These are phyloP conservation scores for Aspidiotus rigidus DNA, from an alignment of 2,888 invertebrate species.

Conservation along the genomic window DNA sequence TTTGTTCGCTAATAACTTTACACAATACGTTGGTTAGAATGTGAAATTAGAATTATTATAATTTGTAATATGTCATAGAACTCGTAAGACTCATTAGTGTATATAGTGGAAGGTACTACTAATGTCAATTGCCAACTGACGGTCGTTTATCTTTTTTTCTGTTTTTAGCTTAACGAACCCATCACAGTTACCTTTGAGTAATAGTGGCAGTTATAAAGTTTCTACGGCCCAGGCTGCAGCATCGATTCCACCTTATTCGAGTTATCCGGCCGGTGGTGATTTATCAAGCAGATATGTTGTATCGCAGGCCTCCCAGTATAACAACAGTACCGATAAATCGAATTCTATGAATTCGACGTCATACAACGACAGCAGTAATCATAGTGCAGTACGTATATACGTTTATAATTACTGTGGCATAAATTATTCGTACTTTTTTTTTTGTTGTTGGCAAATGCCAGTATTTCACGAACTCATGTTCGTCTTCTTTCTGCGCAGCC, in stretches of 20 bases:
- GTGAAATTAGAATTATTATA: too few relatives aligned
- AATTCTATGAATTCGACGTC: constrained; percentile 20
- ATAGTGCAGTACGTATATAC: constrained; percentile 9
- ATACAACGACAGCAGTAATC: constrained; percentile 19
- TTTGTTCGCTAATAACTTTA: too few relatives aligned
- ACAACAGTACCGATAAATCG: constrained; percentile 22
- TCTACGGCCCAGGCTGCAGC: constrained; percentile 21
- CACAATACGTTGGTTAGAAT: too few relatives aligned
- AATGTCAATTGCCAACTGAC: too few relatives aligned
- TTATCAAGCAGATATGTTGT: constrained; percentile 19
- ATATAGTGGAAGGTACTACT: too few relatives aligned
- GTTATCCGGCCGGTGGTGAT: constrained; percentile 26
- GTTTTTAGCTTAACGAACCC: constrained; percentile 21
- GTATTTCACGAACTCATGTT: not conserved
- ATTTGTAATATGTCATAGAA: too few relatives aligned
- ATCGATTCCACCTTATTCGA: constrained; percentile 21
- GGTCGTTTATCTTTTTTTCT: too few relatives aligned
- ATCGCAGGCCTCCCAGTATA: constrained; percentile 20
- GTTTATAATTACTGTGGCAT: too few relatives aligned
- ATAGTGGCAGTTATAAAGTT: constrained; percentile 26
- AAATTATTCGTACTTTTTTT: not conserved
- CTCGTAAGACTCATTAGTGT: too few relatives aligned
- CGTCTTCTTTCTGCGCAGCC: constrained; percentile 2
- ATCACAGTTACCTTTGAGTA: constrained; percentile 18
- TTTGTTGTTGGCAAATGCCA: not conserved